These are phyloP conservation scores for Amblyteles armatorius DNA, from an alignment of 2,888 invertebrate genomes.

Conservation along the genomic window DNA sequence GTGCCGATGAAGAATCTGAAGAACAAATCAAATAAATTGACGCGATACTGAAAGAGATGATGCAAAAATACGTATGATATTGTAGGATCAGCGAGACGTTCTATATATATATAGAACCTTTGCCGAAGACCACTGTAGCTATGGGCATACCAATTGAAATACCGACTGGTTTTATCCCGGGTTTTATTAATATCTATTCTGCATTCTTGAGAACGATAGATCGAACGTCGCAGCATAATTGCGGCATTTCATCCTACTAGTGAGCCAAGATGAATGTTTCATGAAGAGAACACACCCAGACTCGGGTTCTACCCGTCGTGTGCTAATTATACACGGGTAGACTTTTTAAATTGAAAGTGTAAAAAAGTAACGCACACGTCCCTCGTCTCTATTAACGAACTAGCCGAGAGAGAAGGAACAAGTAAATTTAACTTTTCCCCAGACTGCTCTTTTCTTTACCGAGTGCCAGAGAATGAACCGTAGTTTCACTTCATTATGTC, in stretches of 20 bases:
- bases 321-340: neutral
- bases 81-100: neutral
- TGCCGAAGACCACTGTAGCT: neutral
- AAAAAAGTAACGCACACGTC: slow-evolving; percentile 6
- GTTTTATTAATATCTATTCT: neutral
- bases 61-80: neutral
- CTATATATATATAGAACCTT: neutral
- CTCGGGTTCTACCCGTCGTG: neutral
- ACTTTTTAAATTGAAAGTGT: neutral
- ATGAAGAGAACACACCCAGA: slow-evolving; percentile 1
- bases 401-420: neutral
- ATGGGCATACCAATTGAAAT: neutral
- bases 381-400: slow-evolving; percentile 1
- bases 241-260: neutral
- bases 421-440: neutral
- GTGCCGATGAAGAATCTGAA: no score
- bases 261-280: neutral
- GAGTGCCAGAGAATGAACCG: neutral
- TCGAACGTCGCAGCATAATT: neutral
- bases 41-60: no score
- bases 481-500: neutral
- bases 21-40: no score
- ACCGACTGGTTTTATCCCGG: neutral
- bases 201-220: neutral
- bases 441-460: neutral